Evolutionary conservation across 2,888 invertebrate genomes (phyloP), one percentile per base, ranked within the genome.

Genomic region (Scaptodrosophila latifasciaeformis): DNA sequence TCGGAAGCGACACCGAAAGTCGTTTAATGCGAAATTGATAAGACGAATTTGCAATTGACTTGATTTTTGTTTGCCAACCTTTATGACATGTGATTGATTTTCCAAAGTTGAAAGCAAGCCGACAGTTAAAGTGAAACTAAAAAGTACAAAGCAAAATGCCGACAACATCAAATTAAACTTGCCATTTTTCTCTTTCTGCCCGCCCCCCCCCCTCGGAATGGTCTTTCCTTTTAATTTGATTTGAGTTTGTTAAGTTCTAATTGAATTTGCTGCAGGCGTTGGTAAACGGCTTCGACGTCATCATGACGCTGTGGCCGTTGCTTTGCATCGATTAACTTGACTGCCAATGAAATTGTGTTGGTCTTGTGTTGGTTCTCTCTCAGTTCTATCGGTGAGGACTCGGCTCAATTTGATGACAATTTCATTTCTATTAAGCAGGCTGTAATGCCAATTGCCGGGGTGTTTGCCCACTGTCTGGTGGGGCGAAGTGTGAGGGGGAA

Each of bases 381-480:
- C 34, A 34, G 6, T 34, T n/a, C 15, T 5, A 10, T 30, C n/a
- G n/a, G 24, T 7, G 7, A 24, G 24, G 24, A 24, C 71, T 71
- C 62, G 59, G 70, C 77, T 72, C 70, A 75, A 66, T 67, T 79
- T 79, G 77, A 72, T 72, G 72, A 76, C 72, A 72, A 72, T 72
- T 72, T 72, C 77, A 77, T 72, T 80, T 71, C 71, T 76, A 71
- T 71, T 71, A 76, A 62, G 55, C 42, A 47, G 56, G 55, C 59
- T 56, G 64, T 62, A 78, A 75, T 65, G 76, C 71, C 69, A 66
- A 66, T 66, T 66, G 68, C 68, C 29, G 42, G 29, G 42, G n/a
- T n/a, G 27, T 6, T 27, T 2, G 19, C 13, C 1, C 24, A 43
- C 18, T 18, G 19, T n/a, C 42, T 27, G 5, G 17, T 6, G 1